Evolutionary conservation across 2,888 invertebrate species (phyloP).

Genomic region (Eurytoma californica): DNA sequence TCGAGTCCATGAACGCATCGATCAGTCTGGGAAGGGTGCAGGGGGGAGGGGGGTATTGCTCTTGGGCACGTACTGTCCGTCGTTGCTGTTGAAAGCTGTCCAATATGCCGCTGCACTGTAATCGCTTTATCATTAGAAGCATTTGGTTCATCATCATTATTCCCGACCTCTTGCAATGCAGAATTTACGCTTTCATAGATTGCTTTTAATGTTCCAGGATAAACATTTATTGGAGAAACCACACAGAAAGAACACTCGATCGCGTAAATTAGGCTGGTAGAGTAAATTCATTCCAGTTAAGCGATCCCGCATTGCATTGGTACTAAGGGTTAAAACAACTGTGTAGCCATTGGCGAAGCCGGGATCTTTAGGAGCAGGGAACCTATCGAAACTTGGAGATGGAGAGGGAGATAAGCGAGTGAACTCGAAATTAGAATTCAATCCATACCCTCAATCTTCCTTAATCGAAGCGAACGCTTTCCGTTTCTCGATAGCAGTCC

Average conservation of each 20-base stretch:
- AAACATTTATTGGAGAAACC: too few species aligned
- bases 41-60: background rate
- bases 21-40: constrained; percentile 39
- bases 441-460: constrained; percentile 37
- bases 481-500: constrained; percentile 14
- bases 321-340: constrained; percentile 20
- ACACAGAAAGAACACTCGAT: too few species aligned
- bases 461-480: constrained; percentile 41
- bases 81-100: background rate
- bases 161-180: background rate
- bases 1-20: constrained; percentile 48
- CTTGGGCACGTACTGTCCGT: constrained; percentile 13
- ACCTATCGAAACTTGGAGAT: constrained; percentile 12
- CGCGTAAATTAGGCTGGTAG: too few species aligned
- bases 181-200: background rate
- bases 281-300: too few species aligned
- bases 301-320: background rate
- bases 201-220: background rate
- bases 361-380: constrained; percentile 4
- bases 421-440: constrained; percentile 50
- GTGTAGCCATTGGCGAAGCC: background rate
- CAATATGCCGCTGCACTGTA: constrained; percentile 7
- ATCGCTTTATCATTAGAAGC: constrained; percentile 15
- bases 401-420: background rate
- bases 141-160: constrained; percentile 6